Evolutionary conservation across 2,888 invertebrate species (phyloP), one percentile per base, ranked within the genome.

Genomic region (Campaea margaritaria): DNA sequence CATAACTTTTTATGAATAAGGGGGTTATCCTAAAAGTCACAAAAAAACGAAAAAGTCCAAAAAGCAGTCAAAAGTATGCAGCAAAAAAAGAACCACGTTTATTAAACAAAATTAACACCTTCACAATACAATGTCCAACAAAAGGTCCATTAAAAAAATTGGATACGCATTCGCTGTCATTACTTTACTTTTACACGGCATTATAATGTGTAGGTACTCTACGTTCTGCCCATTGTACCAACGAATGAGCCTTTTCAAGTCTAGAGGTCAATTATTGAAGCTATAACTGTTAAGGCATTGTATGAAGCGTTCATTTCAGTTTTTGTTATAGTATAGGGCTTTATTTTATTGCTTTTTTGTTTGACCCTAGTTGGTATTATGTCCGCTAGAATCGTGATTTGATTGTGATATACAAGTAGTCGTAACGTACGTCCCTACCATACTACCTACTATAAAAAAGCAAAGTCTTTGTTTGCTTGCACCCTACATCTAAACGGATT

Each of bases 231-330:
- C 43, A 49, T 49, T 53, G 53, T 53, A 14, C 28, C 4, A 16
- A 16, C 21, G 42, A 43, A 28, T 28, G 13, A 31, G 50, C 45
- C 45, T 31, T 39, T 48, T 59, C 34, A 50, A 39, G 54, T 59
- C 53, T 59, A 34, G 59, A 59, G 54, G 59, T 59, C 54, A 49
- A 58, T 58, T 58, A 58, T 50, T 50, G 49, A n/a, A 43, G 42
- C 43, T 15, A 36, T 54, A 47, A 42, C 28, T 14, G 41, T 15
- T 15, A 54, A 15, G 51, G 34, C 43, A 16, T 42, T 43, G 42
- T 39, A n/a, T 39, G 28, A 15, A 13, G 16, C 38, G 34, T 46
- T 39, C 28, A 47, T 47, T 47, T 31, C 16, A 13, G 39, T 27
- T 36, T 45, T 45, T 51, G 51, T 51, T 28, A 12, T 28, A 13